phyloP scores from a whole-genome alignment of 2,113 vertebrate species.

The Callopanchax toddi region DNA sequence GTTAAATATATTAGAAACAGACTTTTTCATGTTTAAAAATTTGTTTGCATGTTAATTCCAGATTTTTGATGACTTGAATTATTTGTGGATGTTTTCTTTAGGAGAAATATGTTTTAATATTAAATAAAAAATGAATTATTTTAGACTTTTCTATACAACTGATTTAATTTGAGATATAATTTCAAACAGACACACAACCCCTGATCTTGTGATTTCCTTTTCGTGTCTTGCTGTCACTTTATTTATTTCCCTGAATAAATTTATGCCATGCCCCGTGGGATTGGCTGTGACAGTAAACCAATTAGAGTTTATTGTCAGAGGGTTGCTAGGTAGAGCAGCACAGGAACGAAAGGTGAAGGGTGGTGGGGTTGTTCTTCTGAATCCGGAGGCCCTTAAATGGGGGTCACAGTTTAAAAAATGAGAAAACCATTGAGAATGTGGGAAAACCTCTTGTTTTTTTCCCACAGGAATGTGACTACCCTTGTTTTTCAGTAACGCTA shows the following conservation, averaged over 20 bases:
- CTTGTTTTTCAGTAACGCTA: no score
- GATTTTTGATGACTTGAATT: no score
- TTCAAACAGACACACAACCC: background rate
- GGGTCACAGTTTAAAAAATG: slow-evolving; percentile 15
- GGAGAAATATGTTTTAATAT: no score
- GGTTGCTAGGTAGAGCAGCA: slow-evolving; percentile 64
- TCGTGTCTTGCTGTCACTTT: background rate
- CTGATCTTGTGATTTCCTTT: slow-evolving; percentile 6
- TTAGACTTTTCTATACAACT: no score
- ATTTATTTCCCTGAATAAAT: slow-evolving; percentile 40
- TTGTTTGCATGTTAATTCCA: no score
- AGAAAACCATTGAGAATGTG: slow-evolving; percentile 44
- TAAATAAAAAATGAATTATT: no score
- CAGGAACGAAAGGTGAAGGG: slow-evolving; percentile 66
- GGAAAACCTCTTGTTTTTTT: background rate
- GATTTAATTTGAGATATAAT: background rate
- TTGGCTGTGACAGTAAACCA: slow-evolving; percentile 73
- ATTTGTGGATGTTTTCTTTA: no score
- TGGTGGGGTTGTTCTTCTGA: slow-evolving; percentile 65
- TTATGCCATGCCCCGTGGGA: slow-evolving; percentile 42
- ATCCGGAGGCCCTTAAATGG: slow-evolving; percentile 56
- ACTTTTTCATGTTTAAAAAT: no score
- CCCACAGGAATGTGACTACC: no score
- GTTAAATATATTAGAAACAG: no score
- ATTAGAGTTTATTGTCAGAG: slow-evolving; percentile 69